These are phyloP conservation scores for Drosophila prostipennis DNA, from an alignment of 2,888 invertebrate species.

Conservation along the genomic window DNA sequence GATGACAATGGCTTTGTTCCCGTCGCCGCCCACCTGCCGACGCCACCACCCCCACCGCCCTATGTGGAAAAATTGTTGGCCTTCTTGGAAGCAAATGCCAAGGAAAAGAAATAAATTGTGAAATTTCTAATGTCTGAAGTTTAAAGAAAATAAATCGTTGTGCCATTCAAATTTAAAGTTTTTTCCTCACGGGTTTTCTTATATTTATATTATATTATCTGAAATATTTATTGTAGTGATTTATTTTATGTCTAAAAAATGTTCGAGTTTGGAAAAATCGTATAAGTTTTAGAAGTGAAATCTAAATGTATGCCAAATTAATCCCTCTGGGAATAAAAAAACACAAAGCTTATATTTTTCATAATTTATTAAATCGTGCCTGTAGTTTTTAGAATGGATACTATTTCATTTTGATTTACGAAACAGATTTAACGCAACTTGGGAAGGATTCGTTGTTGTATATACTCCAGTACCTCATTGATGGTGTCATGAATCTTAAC, in stretches of 20 bases:
- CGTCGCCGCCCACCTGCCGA: slow-evolving; percentile 82
- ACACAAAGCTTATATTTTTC: background rate
- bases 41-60: slow-evolving; percentile 88
- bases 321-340: background rate
- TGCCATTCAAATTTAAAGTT: slow-evolving; percentile 10
- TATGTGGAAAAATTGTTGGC: slow-evolving; percentile 87
- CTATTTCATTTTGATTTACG: background rate
- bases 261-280: no score
- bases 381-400: background rate
- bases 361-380: background rate
- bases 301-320: no score
- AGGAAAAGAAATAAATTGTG: slow-evolving; percentile 25
- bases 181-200: background rate
- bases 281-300: no score
- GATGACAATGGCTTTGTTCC: slow-evolving; percentile 86
- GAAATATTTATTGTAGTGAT: no score
- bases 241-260: background rate
- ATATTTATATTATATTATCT: background rate
- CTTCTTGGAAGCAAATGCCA: slow-evolving; percentile 85
- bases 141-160: slow-evolving; percentile 11
- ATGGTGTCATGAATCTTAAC: slow-evolving; percentile 66
- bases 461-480: slow-evolving; percentile 74
- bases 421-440: slow-evolving; percentile 40
- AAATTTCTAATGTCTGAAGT: background rate
- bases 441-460: slow-evolving; percentile 71